Percentiles rank a stretch among this genome's conserved stretches.
phyloP scores from a whole-genome alignment of 2,797 vertebrate species.

The Sebastiscus tertius region DNA sequence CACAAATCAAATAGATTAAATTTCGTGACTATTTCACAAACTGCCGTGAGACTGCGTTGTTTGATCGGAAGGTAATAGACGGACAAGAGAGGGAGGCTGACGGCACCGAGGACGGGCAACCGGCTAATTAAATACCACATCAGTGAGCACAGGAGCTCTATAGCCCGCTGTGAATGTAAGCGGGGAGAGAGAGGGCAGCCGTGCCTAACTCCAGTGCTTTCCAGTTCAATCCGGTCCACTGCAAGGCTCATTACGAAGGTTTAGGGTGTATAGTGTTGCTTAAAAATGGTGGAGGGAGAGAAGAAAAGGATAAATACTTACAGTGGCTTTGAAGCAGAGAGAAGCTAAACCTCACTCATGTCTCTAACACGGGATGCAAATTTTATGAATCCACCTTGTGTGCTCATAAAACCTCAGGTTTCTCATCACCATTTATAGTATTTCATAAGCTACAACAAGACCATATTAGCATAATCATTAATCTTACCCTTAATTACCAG shows the following conservation, averaged over 20 bases:
- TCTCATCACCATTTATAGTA: conserved; percentile 22
- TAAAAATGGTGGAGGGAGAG: not conserved
- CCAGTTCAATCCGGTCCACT: not conserved
- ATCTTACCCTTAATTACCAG: conserved; percentile 72
- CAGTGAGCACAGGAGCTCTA: not conserved
- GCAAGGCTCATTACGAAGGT: not conserved
- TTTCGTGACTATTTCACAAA: too few relatives aligned
- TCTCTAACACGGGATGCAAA: not conserved
- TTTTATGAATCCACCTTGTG: conserved; percentile 21
- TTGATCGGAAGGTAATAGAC: not conserved
- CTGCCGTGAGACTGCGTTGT: too few relatives aligned
- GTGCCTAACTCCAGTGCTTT: not conserved
- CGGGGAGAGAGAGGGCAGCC: not conserved
- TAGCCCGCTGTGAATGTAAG: not conserved
- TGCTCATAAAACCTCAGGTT: conserved; percentile 16
- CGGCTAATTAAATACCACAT: conserved; percentile 23
- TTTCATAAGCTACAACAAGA: conserved; percentile 29
- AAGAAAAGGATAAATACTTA: not conserved
- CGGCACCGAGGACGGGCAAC: not conserved
- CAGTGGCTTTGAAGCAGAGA: not conserved
- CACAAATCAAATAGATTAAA: too few relatives aligned
- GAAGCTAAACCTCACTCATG: not conserved
- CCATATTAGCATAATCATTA: conserved; percentile 57
- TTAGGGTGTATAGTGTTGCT: not conserved
- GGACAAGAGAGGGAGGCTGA: not conserved